phyloP scores from a whole-genome alignment of 2,888 invertebrate species.

The Agrilus biguttatus region DNA sequence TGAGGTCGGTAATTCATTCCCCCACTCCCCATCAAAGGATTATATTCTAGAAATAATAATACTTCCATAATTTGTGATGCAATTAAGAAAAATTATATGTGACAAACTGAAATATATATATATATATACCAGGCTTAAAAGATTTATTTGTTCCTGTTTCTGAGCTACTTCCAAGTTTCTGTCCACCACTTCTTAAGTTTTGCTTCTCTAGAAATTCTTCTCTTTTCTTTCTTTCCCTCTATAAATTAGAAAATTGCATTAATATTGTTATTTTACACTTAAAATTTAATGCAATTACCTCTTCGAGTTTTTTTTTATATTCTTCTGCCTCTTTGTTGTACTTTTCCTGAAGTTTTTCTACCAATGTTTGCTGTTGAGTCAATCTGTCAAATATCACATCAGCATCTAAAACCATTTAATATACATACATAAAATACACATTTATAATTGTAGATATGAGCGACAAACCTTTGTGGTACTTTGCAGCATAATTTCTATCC shows the following conservation, averaged over 20 bases:
- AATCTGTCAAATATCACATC: constrained; percentile 26
- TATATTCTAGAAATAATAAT: constrained; percentile 20
- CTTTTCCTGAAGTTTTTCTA: constrained; percentile 30
- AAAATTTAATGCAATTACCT: constrained; percentile 20
- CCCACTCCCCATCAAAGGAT: constrained; percentile 26
- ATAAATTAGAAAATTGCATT: constrained; percentile 7
- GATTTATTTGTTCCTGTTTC: constrained; percentile 4
- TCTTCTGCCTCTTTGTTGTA: constrained; percentile 23
- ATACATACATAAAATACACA: constrained; percentile 1
- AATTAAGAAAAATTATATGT: not conserved
- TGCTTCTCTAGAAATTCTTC: constrained; percentile 16
- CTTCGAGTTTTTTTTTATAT: constrained; percentile 24
- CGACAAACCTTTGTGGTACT: constrained; percentile 32
- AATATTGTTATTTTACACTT: constrained; percentile 2
- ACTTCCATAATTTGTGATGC: no score
- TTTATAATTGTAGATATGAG: no score
- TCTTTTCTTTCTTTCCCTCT: constrained; percentile 23
- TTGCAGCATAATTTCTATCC: constrained; percentile 29
- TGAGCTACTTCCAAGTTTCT: constrained; percentile 17
- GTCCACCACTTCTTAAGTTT: constrained; percentile 12
- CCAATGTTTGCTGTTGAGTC: constrained; percentile 24
- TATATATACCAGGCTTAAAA: constrained; percentile 15
- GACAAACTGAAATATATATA: constrained; percentile 3
- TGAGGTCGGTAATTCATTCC: constrained; percentile 24
- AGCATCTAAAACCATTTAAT: constrained; percentile 25